These are phyloP conservation scores for Hartigia nigra DNA, from an alignment of 2,888 invertebrate genomes.

Conservation along the genomic window DNA sequence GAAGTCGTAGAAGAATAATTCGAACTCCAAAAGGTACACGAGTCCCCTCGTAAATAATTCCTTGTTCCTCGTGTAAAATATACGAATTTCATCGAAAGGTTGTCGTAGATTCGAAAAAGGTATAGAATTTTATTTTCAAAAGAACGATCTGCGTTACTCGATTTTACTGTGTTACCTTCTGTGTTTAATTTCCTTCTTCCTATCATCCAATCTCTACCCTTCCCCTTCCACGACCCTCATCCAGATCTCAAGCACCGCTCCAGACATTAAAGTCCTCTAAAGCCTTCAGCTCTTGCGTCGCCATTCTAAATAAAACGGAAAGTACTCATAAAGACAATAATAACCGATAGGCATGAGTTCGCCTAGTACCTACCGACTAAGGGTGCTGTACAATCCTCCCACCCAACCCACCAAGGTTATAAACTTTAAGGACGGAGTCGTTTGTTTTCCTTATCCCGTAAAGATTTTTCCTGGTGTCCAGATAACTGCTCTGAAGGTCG, in stretches of 20 bases:
- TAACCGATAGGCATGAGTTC: not conserved
- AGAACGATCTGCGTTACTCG: not conserved
- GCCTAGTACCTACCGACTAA: not conserved
- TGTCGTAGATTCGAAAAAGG: not conserved
- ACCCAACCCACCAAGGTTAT: not conserved
- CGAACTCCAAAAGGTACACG: not conserved
- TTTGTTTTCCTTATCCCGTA: not conserved
- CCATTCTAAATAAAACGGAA: constrained; percentile 5
- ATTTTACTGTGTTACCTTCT: not conserved
- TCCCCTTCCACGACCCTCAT: not conserved
- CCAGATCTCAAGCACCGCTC: not conserved
- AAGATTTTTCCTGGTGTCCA: not conserved
- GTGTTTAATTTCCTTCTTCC: not conserved
- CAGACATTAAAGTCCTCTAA: constrained; percentile 4
- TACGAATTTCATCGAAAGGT: not conserved
- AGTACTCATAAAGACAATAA: constrained; percentile 7
- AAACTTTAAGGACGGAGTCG: not conserved
- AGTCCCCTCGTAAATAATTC: not conserved
- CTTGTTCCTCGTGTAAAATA: not conserved
- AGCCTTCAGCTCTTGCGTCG: not conserved
- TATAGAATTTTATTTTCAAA: not conserved
- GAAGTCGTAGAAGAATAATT: not conserved
- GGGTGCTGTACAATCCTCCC: not conserved
- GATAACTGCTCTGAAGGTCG: not conserved
- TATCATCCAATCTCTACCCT: not conserved